phyloP scores from a whole-genome alignment of 2,888 invertebrate species.

The Steinernema hermaphroditum region DNA sequence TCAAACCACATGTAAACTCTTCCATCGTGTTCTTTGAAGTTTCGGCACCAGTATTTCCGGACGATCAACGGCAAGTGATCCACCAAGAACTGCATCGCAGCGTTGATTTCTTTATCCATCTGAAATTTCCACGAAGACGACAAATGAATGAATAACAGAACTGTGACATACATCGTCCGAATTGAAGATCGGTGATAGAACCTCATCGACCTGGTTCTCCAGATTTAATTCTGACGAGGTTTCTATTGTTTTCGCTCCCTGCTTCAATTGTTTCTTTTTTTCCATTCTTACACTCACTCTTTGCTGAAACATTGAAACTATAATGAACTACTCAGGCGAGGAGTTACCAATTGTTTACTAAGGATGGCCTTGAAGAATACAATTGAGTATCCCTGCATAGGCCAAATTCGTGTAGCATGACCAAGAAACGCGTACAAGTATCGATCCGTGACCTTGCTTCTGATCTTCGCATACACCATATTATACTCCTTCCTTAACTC shows the following conservation, averaged over 20 bases:
- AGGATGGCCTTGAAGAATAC: neutral
- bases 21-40: neutral
- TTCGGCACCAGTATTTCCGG: neutral
- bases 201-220: neutral
- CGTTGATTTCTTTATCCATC: conserved; percentile 13
- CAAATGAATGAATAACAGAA: no score
- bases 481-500: neutral
- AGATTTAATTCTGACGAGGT: neutral
- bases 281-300: neutral
- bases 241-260: neutral
- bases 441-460: neutral
- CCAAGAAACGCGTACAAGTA: neutral
- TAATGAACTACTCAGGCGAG: neutral
- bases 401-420: neutral
- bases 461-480: neutral
- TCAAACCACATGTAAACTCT: neutral
- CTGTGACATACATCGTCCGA: neutral
- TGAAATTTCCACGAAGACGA: neutral
- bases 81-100: neutral
- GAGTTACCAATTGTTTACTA: neutral
- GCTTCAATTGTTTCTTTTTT: neutral
- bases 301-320: no score
- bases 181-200: neutral
- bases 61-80: neutral
- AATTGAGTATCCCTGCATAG: neutral